phyloP scores from a whole-genome alignment of 2,888 invertebrate species.

The Netelia virgata region DNA sequence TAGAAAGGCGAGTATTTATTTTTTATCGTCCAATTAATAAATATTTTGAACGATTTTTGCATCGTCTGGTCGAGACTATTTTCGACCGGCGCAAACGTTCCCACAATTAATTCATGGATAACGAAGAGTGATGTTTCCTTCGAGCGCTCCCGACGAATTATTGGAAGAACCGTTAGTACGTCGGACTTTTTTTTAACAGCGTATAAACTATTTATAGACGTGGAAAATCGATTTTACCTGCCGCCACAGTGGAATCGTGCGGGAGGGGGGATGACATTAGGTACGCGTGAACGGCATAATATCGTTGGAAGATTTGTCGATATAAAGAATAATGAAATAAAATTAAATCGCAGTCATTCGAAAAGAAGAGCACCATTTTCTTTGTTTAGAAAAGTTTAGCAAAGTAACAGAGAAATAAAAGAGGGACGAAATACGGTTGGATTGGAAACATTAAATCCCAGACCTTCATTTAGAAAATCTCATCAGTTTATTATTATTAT shows the following conservation, averaged over 20 bases:
- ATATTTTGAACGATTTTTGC: constrained; percentile 7
- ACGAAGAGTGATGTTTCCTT: constrained; percentile 51
- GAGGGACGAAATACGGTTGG: neutral
- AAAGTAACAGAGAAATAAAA: too few species aligned
- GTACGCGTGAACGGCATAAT: neutral
- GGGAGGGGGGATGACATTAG: neutral
- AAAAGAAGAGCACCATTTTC: too few species aligned
- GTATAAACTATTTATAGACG: constrained; percentile 38
- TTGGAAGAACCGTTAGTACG: constrained; percentile 42
- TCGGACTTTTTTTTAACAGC: constrained; percentile 18
- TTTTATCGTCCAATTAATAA: neutral
- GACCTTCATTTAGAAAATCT: neutral
- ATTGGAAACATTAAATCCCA: neutral
- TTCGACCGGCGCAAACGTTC: constrained; percentile 13
- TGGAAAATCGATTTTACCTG: constrained; percentile 59
- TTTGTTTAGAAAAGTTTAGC: too few species aligned
- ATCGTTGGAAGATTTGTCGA: neutral
- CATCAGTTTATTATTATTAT: constrained; percentile 17
- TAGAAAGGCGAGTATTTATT: neutral
- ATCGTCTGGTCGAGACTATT: constrained; percentile 28
- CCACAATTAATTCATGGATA: constrained; percentile 50
- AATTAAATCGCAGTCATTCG: too few species aligned
- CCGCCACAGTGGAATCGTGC: neutral
- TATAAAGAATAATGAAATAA: neutral
- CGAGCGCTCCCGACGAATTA: constrained; percentile 23